Conservation (phyloP, 2,797 vertebrate species). For the Scarus forsteni region DNA sequence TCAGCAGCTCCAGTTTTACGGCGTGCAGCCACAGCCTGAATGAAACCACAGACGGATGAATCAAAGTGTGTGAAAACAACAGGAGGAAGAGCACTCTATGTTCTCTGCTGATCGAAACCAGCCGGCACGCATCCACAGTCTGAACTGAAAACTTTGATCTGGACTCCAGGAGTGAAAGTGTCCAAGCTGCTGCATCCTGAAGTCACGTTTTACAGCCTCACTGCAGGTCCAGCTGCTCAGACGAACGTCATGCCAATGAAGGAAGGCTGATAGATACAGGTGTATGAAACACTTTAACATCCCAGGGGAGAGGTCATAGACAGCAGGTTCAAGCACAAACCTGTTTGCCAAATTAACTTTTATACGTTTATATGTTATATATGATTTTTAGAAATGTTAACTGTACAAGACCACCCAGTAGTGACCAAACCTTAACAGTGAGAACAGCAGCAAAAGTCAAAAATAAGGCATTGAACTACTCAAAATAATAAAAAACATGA, state of each 20-base stretch:
- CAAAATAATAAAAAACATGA: too few relatives aligned
- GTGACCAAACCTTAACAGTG: too few relatives aligned
- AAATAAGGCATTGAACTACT: too few relatives aligned
- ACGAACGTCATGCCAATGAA: accelerated
- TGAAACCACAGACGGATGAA: slow-evolving; percentile 29
- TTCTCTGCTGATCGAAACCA: slow-evolving; percentile 56
- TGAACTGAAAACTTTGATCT: slow-evolving; percentile 42
- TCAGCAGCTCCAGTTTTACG: not conserved
- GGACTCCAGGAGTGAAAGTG: not conserved
- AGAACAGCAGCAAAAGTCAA: too few relatives aligned
- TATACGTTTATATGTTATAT: too few relatives aligned
- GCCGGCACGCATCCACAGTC: slow-evolving; percentile 38
- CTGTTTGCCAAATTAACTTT: too few relatives aligned
- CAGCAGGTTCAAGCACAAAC: not conserved
- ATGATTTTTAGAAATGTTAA: too few relatives aligned
- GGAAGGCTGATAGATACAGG: not conserved
- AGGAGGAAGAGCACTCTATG: slow-evolving; percentile 20
- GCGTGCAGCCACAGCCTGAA: not conserved
- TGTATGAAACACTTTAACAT: not conserved
- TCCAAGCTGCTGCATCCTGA: not conserved
- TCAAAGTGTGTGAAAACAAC: slow-evolving; percentile 35
- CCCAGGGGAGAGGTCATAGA: not conserved
- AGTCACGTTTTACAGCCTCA: not conserved
- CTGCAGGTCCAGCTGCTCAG: not conserved
- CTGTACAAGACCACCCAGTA: too few relatives aligned